Percentiles rank a stretch among this genome's conserved stretches.
These are phyloP conservation scores for Oconnorella tubifera DNA, from an alignment of 2,888 invertebrate species.

Conservation along the genomic window DNA sequence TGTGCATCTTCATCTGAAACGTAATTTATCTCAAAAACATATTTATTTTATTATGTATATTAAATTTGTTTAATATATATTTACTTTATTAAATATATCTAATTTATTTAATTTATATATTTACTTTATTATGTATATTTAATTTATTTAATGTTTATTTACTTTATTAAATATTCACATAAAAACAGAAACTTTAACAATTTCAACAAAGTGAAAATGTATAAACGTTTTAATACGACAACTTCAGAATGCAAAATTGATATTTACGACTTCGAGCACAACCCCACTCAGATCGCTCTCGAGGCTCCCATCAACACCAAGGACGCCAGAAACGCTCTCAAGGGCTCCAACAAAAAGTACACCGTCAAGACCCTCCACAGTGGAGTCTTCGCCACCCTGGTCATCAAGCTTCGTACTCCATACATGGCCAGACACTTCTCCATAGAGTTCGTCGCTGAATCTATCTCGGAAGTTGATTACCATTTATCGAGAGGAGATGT, in stretches of 20 bases:
- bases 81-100: too few species aligned
- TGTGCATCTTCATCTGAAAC: too few species aligned
- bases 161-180: too few species aligned
- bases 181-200: too few species aligned
- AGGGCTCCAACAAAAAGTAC: not conserved
- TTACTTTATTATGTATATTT: too few species aligned
- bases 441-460: not conserved
- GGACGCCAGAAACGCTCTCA: constrained; percentile 5
- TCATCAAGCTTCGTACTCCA: not conserved
- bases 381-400: not conserved
- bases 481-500: not conserved
- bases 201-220: too few species aligned
- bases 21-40: too few species aligned
- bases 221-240: too few species aligned
- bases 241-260: not conserved
- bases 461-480: not conserved
- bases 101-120: too few species aligned
- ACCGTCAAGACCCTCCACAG: not conserved
- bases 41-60: too few species aligned
- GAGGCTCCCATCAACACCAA: not conserved
- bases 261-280: not conserved
- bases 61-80: too few species aligned
- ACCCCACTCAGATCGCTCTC: not conserved
- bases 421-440: not conserved
- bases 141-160: too few species aligned